Base-by-base conservation (phyloP, 2,888 invertebrate genomes). In the Xylophagus ater region DNA sequence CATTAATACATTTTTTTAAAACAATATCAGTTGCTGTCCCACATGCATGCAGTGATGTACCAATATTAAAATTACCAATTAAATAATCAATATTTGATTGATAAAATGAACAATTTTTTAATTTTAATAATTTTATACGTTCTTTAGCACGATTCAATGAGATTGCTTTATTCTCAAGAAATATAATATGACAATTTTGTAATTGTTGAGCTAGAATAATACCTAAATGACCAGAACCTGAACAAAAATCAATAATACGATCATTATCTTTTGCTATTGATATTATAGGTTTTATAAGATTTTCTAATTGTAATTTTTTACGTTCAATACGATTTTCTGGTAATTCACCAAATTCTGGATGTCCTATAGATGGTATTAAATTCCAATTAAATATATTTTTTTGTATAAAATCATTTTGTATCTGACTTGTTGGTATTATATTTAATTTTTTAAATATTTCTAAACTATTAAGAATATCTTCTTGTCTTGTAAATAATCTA, bases 1-100 rank as follows among this genome's bases (percentile, higher is more conserved):
- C 74, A 32, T 72, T 66, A 10, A 85, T 71, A 59, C 94, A 94
- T 55, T 82, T 81, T 51, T 83, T 76, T 34, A 94, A 69, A 1
- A 94, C 92, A 44, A 94, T 72, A 65, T 96, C 96, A 2, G 89
- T 92, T 2, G 93, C 93, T 9, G 88, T 82, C 1, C 94, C 94
- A 65, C 94, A 96, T 3, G 93, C 94, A 66, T 94, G 94, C 21
- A 96, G 66, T 4, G 86, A 85, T 23, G 85, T 76, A 0, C 94
- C 94, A 43, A 96, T 74, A 54, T 90, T 74, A 67, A 93, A 87
- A 34, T 70, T 58, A 0, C 87, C 78, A 59, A 71, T 71, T 57
- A 88, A 92, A 57, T 90, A 92, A 60, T 89, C 86, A 49, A 94
- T 70, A 67, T 96, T 96, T 54, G 89, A 83, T 66, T 94, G 88